Conservation (phyloP, 2,113 vertebrate species). For the Polyodon spathula region DNA sequence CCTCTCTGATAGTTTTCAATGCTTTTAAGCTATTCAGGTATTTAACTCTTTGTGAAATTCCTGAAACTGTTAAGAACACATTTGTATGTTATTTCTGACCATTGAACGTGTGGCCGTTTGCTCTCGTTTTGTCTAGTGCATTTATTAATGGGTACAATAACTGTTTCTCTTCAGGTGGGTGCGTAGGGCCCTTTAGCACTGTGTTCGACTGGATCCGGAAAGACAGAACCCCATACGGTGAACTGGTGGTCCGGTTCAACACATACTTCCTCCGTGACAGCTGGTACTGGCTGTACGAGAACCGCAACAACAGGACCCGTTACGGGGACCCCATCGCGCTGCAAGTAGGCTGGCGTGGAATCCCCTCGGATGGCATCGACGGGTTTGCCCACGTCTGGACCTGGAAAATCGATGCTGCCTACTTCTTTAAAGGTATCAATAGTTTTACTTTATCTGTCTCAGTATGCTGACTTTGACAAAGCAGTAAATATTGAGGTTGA, state of each 20-base stretch:
- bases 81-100: too few relatives aligned
- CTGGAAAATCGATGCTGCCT: slow-evolving; percentile 48
- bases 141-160: too few relatives aligned
- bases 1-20: too few relatives aligned
- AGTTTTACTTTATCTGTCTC: not conserved
- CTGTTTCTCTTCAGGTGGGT: slow-evolving; percentile 47
- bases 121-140: too few relatives aligned
- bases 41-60: too few relatives aligned
- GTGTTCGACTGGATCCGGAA: slow-evolving; percentile 73
- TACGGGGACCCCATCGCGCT: slow-evolving; percentile 64
- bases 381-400: slow-evolving; percentile 70
- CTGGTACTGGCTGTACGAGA: slow-evolving; percentile 84
- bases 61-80: too few relatives aligned
- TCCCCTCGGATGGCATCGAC: slow-evolving; percentile 55
- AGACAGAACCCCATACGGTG: slow-evolving; percentile 53
- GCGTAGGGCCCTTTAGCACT: slow-evolving; percentile 56
- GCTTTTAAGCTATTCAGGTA: too few relatives aligned
- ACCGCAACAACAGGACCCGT: slow-evolving; percentile 67
- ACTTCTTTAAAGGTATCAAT: slow-evolving; percentile 68
- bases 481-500: too few relatives aligned
- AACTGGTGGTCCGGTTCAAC: slow-evolving; percentile 59
- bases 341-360: slow-evolving; percentile 60
- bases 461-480: too few relatives aligned
- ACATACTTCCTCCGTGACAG: slow-evolving; percentile 69
- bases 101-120: too few relatives aligned